Conservation (phyloP, 2,888 invertebrate genomes). For the Leptura quadrifasciata region DNA sequence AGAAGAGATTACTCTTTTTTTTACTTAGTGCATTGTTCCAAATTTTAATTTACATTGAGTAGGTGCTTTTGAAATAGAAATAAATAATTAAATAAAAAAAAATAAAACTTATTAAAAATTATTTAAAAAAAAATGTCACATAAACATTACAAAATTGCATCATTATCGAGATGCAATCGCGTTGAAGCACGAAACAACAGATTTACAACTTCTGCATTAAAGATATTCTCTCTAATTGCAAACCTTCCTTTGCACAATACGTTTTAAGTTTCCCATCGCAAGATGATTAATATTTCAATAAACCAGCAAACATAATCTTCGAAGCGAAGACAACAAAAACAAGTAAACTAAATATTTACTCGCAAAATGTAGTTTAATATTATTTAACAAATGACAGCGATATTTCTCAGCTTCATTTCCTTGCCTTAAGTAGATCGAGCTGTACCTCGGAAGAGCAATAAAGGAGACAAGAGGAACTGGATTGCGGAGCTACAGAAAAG, state of each 20-base stretch:
- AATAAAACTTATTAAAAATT: too few species aligned
- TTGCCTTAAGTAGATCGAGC: conserved; percentile 54
- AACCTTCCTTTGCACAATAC: neutral
- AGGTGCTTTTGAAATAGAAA: too few species aligned
- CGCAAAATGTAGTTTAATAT: conserved; percentile 42
- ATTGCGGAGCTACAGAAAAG: conserved; percentile 51
- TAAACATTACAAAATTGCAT: too few species aligned
- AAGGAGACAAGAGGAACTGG: conserved; percentile 58
- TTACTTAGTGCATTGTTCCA: too few species aligned
- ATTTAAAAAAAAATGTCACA: too few species aligned
- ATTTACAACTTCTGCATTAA: neutral
- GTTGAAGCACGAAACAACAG: neutral
- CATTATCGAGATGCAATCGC: too few species aligned
- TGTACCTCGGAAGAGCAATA: conserved; percentile 58
- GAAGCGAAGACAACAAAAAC: conserved; percentile 26
- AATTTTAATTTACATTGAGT: too few species aligned
- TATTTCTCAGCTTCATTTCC: conserved; percentile 48
- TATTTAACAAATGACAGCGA: conserved; percentile 45
- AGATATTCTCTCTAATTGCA: neutral
- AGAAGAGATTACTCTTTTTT: too few species aligned
- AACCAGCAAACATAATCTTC: conserved; percentile 13
- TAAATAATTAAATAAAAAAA: too few species aligned
- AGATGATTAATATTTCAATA: conserved; percentile 22
- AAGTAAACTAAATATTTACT: conserved; percentile 34
- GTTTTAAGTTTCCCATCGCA: neutral